These are phyloP conservation scores for Acanthosepion pharaonis DNA, from an alignment of 2,888 invertebrate species.

Conservation along the genomic window DNA sequence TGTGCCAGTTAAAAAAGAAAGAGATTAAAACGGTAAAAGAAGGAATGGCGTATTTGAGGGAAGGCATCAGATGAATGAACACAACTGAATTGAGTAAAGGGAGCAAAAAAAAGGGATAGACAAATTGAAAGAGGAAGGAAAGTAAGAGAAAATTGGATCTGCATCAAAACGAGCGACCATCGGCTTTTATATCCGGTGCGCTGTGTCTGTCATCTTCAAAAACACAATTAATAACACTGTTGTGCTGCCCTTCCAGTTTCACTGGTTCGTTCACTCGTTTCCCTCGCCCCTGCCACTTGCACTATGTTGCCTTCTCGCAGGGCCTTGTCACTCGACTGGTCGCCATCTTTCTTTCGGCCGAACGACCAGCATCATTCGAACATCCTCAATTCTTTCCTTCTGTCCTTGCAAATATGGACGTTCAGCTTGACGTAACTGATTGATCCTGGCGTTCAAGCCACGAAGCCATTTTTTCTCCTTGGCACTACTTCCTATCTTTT, in stretches of 20 bases:
- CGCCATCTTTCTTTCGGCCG: not conserved
- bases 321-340: not conserved
- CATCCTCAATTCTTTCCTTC: not conserved
- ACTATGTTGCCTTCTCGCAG: too few species aligned
- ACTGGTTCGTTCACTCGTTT: not conserved
- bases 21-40: not conserved
- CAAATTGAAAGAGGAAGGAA: not conserved
- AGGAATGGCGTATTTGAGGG: not conserved
- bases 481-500: not conserved
- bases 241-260: not conserved
- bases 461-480: not conserved
- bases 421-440: slow-evolving; percentile 10
- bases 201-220: slow-evolving; percentile 16
- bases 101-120: not conserved
- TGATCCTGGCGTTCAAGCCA: not conserved
- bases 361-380: not conserved
- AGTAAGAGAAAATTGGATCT: not conserved
- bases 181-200: not conserved
- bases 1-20: not conserved
- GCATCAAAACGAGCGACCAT: not conserved
- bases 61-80: not conserved
- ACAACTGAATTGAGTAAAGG: not conserved
- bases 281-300: not conserved
- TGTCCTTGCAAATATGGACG: slow-evolving; percentile 33
- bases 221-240: not conserved